Base-by-base conservation (phyloP, 2,113 vertebrate species). In the Corythaeola cristata region DNA sequence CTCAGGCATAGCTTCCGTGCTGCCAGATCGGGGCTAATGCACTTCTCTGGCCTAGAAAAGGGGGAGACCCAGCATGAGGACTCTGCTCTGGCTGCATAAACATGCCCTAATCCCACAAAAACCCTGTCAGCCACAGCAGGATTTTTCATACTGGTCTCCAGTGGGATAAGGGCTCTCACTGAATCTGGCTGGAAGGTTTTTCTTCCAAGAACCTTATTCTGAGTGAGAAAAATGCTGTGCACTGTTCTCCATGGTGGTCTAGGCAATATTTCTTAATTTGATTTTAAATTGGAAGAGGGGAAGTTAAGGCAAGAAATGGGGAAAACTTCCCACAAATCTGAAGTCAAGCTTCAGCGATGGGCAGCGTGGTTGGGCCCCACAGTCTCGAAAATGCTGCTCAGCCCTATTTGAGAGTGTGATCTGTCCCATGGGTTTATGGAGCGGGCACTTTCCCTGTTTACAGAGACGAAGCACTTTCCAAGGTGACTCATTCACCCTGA, bases 401-500 rank as follows among this genome's bases (percentile, higher is more conserved):
- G 73, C 76, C 41, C 55, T 21, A 0, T 9, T 2, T 39, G 37
- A 45, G 28, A 10, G 23, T 18, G 24, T 23, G 7, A 2, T 59
- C 26, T 56, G 47, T 66, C 27, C 41, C 1, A 0, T 4, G 83
- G 30, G 8, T 75, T 53, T 37, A 3, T n/a, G 79, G 63, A 77
- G 82, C 8, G 2, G 41, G 74, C 32, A 41, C 10, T 41, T 72
- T n/a, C 26, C 39, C 69, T 66, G 23, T 1, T 47, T 22, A 3
- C 18, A 39, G 81, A 77, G 21, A 44, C 0, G 1, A 74, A 64
- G 20, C 62, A 2, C 77, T 94, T 72, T 4, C 58, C 92, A 89
- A 89, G 84, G 92, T 89, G 90, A 91, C 87, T 93, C 77, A 12
- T 11, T 62, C 86, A 19, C 77, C 89, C 91, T 58, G 86, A 41